Percentiles rank a stretch among this genome's conserved stretches.
These are phyloP conservation scores for Pseudomyrmex sp. DNA, from an alignment of 1,140 invertebrate genomes.

Conservation along the genomic window DNA sequence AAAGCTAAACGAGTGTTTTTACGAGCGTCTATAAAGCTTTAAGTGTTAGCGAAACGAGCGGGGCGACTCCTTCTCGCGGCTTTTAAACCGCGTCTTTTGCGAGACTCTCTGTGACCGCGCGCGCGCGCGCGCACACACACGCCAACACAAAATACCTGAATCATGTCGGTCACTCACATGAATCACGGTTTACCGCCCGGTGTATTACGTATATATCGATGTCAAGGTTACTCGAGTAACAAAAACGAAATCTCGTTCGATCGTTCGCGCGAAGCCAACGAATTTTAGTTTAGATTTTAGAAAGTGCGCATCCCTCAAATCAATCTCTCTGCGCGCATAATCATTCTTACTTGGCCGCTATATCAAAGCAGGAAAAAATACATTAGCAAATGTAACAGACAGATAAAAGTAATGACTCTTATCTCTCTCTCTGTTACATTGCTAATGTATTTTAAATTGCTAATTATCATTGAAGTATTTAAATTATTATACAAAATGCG, in stretches of 20 bases:
- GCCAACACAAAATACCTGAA: conserved; percentile 72
- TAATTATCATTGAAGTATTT: no score
- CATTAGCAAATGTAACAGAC: no score
- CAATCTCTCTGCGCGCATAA: no score
- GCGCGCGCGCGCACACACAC: conserved; percentile 60
- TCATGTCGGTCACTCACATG: conserved; percentile 44
- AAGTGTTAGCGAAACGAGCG: conserved; percentile 84
- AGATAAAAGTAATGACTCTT: no score
- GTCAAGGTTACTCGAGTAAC: conserved; percentile 80
- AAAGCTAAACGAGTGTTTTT: conserved; percentile 83
- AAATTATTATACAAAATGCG: no score
- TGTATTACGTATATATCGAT: conserved; percentile 76
- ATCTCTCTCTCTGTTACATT: no score
- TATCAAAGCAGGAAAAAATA: no score
- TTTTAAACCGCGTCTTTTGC: conserved; percentile 67
- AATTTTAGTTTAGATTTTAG: no score
- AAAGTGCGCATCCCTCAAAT: no score
- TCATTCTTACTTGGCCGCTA: no score
- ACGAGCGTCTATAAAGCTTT: conserved; percentile 85
- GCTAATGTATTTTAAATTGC: no score
- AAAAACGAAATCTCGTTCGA: conserved; percentile 39
- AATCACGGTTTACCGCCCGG: conserved; percentile 65
- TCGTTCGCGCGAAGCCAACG: conserved; percentile 73
- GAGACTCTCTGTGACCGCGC: conserved; percentile 14
- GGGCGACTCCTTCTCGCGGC: conserved; percentile 20